A percentile compares a stretch with the other conserved stretches of the same genome.
phyloP scores from a whole-genome alignment of 2,797 vertebrate genomes.

The Coregonus ussuriensis region DNA sequence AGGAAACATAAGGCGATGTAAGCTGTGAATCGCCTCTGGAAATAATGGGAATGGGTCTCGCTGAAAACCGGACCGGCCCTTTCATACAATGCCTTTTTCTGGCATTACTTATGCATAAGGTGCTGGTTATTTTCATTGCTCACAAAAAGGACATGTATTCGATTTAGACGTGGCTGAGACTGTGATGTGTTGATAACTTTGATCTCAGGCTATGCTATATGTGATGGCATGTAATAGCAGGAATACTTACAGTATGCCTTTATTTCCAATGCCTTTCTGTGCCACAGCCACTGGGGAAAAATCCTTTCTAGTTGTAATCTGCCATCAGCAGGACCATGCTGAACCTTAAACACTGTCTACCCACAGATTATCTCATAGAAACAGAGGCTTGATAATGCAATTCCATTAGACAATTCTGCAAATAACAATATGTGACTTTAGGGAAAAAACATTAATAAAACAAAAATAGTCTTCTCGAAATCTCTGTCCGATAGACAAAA shows the following conservation, averaged over 20 bases:
- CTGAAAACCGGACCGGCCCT: constrained; percentile 46
- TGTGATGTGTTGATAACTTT: constrained; percentile 58
- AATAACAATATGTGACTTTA: constrained; percentile 47
- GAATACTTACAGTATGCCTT: constrained; percentile 41
- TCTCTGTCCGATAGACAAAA: constrained; percentile 49
- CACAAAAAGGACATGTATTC: constrained; percentile 37
- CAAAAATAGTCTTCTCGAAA: constrained; percentile 59
- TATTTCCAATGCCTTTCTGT: constrained; percentile 47
- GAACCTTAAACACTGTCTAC: constrained; percentile 61
- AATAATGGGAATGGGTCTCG: constrained; percentile 37
- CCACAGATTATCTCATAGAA: constrained; percentile 63
- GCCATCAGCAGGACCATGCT: constrained; percentile 58
- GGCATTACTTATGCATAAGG: constrained; percentile 59
- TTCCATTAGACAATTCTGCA: constrained; percentile 55
- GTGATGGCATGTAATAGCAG: constrained; percentile 34
- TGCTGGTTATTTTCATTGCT: constrained; percentile 49
- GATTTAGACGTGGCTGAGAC: constrained; percentile 41
- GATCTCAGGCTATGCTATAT: constrained; percentile 43
- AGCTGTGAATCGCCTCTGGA: constrained; percentile 43
- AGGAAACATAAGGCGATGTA: constrained; percentile 66
- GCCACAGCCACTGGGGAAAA: constrained; percentile 8
- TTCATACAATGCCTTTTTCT: constrained; percentile 51
- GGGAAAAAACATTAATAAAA: constrained; percentile 50
- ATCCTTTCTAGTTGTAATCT: constrained; percentile 61
- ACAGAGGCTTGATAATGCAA: constrained; percentile 62